Conservation (phyloP, 2,797 vertebrate species). For the Pristis pectinata region DNA sequence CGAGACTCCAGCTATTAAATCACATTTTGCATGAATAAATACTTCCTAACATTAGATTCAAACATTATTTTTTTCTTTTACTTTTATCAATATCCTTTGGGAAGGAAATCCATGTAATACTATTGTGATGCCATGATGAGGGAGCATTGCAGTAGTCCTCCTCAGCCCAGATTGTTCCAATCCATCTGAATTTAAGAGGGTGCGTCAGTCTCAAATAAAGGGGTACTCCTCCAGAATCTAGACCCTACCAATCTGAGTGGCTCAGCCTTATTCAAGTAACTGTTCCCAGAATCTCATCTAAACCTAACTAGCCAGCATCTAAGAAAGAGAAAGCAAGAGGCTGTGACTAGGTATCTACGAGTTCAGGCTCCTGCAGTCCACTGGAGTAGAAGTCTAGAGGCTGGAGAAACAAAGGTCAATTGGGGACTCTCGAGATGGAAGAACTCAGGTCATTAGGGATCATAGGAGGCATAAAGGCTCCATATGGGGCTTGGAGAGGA, state of each 20-base stretch:
- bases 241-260: neutral
- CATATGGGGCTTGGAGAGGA: neutral
- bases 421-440: neutral
- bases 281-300: no score
- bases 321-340: neutral
- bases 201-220: neutral
- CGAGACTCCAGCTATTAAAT: neutral
- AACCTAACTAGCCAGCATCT: neutral
- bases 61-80: neutral
- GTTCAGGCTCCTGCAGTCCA: neutral
- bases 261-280: neutral
- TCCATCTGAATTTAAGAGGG: neutral
- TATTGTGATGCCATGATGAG: neutral
- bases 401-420: no score
- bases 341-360: neutral
- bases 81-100: neutral
- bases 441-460: neutral
- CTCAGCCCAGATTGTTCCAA: neutral
- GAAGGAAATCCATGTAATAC: neutral
- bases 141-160: neutral
- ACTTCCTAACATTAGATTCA: neutral
- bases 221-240: neutral
- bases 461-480: neutral
- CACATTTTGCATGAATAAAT: neutral
- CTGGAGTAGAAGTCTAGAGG: neutral